Evolutionary conservation across 2,797 vertebrate genomes (phyloP).

Genomic region (Pristis pectinata): DNA sequence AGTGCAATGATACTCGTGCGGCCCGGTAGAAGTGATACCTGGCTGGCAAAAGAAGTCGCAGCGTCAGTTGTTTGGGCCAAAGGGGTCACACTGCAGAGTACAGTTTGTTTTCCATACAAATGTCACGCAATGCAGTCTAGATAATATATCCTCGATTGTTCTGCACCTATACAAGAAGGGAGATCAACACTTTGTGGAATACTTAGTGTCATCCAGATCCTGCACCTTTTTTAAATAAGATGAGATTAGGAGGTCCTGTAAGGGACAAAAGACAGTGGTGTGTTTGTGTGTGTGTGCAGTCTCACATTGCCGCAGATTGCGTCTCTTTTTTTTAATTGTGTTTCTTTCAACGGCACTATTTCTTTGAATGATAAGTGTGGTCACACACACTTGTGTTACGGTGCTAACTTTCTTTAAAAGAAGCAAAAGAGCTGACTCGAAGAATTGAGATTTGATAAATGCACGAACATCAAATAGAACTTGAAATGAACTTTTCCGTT

Average conservation of each 20-base stretch:
- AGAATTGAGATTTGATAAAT: constrained; percentile 70
- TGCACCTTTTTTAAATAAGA: constrained; percentile 71
- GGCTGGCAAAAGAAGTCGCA: constrained; percentile 12
- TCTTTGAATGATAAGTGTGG: constrained; percentile 82
- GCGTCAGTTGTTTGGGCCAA: constrained; percentile 27
- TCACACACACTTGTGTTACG: constrained; percentile 82
- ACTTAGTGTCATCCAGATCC: constrained; percentile 73
- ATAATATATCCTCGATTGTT: constrained; percentile 40
- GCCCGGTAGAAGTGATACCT: not conserved
- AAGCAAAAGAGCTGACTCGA: constrained; percentile 70
- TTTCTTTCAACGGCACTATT: constrained; percentile 82
- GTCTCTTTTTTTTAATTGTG: constrained; percentile 77
- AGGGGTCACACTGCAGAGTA: not conserved
- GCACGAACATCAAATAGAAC: constrained; percentile 69
- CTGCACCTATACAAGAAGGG: constrained; percentile 75
- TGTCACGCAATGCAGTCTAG: constrained; percentile 20
- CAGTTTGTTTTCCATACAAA: constrained; percentile 25
- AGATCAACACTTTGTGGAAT: constrained; percentile 80
- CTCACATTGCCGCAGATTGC: constrained; percentile 95
- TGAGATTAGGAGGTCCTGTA: constrained; percentile 51
- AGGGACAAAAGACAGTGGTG: constrained; percentile 51
- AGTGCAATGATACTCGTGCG: not conserved
- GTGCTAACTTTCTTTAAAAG: constrained; percentile 73
- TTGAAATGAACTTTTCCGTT: constrained; percentile 88
- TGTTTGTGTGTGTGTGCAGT: constrained; percentile 62